Evolutionary conservation across 1,140 invertebrate species (phyloP).

Genomic region (Aphidius ervi): DNA sequence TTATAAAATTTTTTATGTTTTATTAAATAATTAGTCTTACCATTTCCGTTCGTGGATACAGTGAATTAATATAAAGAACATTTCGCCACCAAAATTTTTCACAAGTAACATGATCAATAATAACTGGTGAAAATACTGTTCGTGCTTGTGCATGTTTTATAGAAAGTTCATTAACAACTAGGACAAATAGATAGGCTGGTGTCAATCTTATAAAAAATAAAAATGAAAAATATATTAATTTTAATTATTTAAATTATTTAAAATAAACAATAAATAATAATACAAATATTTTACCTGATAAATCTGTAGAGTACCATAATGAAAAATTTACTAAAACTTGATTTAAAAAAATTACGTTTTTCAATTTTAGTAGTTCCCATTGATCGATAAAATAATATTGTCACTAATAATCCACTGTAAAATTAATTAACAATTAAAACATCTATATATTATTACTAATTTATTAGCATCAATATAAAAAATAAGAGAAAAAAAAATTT

Average conservation of each 20-base stretch:
- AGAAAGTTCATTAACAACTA: constrained; percentile 68
- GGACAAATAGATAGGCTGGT: constrained; percentile 75
- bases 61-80: constrained; percentile 74
- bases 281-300: constrained; percentile 48
- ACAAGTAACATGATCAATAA: constrained; percentile 71
- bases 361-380: constrained; percentile 50
- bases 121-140: constrained; percentile 71
- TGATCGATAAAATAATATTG: constrained; percentile 67
- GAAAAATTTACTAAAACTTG: constrained; percentile 52
- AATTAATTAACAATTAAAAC: constrained; percentile 7
- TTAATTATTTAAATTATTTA: neutral
- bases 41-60: constrained; percentile 73
- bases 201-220: constrained; percentile 57
- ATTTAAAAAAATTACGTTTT: constrained; percentile 42
- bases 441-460: neutral
- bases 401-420: constrained; percentile 69
- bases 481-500: constrained; percentile 5
- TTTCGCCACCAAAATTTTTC: constrained; percentile 80
- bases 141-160: constrained; percentile 58
- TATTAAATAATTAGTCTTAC: constrained; percentile 37
- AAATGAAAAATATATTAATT: neutral
- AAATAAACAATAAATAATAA: neutral
- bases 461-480: constrained; percentile 6
- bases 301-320: constrained; percentile 64
- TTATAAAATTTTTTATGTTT: neutral